Percentiles rank a stretch among this genome's conserved stretches.
phyloP scores from a whole-genome alignment of 2,113 vertebrate species.

The Lichenostomus cassidix region DNA sequence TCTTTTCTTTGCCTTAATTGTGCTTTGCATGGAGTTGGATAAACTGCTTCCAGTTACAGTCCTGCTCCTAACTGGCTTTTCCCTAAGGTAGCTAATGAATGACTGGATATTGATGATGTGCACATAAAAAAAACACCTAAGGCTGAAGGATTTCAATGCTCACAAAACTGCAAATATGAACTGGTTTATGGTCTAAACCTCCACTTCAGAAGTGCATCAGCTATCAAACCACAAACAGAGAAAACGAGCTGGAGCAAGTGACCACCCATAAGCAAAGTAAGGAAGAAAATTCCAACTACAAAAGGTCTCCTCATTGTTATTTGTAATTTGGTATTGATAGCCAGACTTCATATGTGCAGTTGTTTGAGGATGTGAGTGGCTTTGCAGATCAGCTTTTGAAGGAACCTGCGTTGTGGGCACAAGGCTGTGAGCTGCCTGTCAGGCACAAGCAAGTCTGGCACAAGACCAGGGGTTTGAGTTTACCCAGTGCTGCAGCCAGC shows the following conservation, averaged over 20 bases:
- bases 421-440: neutral
- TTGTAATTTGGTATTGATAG: neutral
- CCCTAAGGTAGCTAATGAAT: neutral
- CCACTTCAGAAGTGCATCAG: neutral
- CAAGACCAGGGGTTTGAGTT: neutral
- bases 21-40: neutral
- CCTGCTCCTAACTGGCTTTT: neutral
- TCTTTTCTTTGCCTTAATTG: neutral
- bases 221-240: neutral
- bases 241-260: neutral
- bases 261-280: neutral
- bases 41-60: neutral
- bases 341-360: neutral
- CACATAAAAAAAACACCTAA: accelerated
- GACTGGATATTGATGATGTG: neutral
- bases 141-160: neutral
- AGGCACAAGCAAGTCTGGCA: accelerated
- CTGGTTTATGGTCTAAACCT: neutral
- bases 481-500: neutral
- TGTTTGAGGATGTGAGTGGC: neutral
- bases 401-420: accelerated
- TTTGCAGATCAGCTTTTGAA: neutral
- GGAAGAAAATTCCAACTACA: neutral
- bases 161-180: neutral
- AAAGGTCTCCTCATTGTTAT: neutral